A percentile compares a stretch with the other conserved stretches of the same genome.
Conservation (phyloP, 2,113 vertebrate species). For the human region DNA sequence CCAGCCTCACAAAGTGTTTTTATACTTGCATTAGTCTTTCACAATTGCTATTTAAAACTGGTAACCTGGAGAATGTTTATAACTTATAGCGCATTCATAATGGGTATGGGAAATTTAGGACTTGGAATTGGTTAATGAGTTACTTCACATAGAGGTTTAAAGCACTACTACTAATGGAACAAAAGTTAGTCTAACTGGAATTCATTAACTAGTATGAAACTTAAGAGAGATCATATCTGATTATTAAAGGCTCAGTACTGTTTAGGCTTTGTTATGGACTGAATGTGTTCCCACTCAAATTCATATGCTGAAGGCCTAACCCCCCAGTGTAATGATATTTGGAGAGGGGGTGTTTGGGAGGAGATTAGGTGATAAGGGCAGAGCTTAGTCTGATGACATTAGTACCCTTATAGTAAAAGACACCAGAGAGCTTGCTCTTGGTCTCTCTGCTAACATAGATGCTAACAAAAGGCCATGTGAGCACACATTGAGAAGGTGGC, state of each 20-base stretch:
- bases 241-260: not conserved
- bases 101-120: not conserved
- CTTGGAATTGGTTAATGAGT: not conserved
- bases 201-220: not conserved
- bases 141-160: not conserved
- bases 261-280: not conserved
- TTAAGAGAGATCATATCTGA: not conserved
- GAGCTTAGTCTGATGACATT: not conserved
- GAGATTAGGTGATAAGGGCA: not conserved
- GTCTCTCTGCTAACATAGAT: not conserved
- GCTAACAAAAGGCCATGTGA: not conserved
- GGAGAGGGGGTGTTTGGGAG: not conserved
- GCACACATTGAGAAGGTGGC: not conserved
- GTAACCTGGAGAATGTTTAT: not conserved
- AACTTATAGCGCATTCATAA: not conserved
- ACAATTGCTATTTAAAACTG: not conserved
- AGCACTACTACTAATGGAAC: conserved; percentile 4
- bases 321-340: not conserved
- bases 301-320: not conserved
- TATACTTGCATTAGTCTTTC: not conserved
- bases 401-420: not conserved
- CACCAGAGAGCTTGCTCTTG: not conserved
- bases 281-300: not conserved
- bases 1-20: not conserved
- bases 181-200: not conserved